Conservation (phyloP, 1,140 invertebrate genomes). For the Zaprionus ghesquierei region DNA sequence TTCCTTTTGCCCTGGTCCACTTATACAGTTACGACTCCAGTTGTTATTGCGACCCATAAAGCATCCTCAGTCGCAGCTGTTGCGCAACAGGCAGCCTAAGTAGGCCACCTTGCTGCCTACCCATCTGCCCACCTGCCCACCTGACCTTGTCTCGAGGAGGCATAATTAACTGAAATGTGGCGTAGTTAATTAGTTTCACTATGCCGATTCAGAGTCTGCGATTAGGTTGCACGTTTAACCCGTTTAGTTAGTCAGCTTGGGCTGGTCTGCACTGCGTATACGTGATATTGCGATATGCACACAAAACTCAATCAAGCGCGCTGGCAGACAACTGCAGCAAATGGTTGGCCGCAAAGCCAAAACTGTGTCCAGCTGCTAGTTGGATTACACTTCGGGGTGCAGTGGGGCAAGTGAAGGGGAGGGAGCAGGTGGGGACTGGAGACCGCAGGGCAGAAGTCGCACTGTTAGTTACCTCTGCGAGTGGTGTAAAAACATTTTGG, state of each 20-base stretch:
- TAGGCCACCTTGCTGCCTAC: neutral
- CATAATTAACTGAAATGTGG: constrained; percentile 39
- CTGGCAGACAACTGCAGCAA: constrained; percentile 4
- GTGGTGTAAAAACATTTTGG: neutral
- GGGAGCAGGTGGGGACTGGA: neutral
- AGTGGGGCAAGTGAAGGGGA: neutral
- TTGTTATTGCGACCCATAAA: constrained; percentile 28
- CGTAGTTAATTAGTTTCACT: constrained; percentile 16
- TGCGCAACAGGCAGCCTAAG: constrained; percentile 22
- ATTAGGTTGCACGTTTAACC: constrained; percentile 15
- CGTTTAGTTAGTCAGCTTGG: neutral
- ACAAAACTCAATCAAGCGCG: constrained; percentile 18
- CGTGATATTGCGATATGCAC: constrained; percentile 14
- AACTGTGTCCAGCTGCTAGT: constrained; percentile 21
- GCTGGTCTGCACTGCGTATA: constrained; percentile 1
- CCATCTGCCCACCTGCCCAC: neutral
- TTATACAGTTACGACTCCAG: constrained; percentile 9
- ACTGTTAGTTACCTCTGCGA: neutral
- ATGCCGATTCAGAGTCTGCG: neutral
- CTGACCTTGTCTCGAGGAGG: neutral
- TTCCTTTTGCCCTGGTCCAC: neutral
- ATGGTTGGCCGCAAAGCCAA: constrained; percentile 20
- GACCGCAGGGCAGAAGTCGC: neutral
- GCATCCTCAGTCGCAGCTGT: constrained; percentile 7
- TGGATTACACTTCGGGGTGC: constrained; percentile 1